A percentile compares a stretch with the other conserved stretches of the same genome.
phyloP scores from a whole-genome alignment of 2,113 vertebrate genomes.

The Xyliphius kryptos region DNA sequence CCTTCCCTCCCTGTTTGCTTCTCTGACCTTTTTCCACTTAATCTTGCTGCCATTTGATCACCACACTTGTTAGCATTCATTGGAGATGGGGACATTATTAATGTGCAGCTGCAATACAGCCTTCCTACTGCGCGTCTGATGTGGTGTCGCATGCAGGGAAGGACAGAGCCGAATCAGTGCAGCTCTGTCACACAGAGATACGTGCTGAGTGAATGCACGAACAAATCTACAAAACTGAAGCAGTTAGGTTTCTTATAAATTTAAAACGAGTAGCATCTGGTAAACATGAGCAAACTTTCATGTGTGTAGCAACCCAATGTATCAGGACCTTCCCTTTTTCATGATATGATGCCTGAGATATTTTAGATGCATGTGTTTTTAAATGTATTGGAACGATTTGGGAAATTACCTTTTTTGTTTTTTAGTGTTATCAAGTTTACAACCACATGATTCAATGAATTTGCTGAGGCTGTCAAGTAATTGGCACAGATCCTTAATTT shows the following conservation, averaged over 20 bases:
- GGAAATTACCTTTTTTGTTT: no score
- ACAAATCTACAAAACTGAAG: slow-evolving; percentile 13
- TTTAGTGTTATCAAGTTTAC: no score
- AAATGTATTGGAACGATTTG: no score
- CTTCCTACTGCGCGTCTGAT: slow-evolving; percentile 4
- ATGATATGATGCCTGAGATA: no score
- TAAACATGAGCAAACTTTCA: not conserved
- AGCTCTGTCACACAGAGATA: slow-evolving; percentile 9
- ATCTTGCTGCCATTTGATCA: slow-evolving; percentile 21
- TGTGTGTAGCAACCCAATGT: no score
- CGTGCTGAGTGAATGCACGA: not conserved
- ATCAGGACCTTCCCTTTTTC: no score
- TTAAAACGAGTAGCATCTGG: not conserved
- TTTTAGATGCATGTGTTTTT: no score
- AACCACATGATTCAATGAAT: no score
- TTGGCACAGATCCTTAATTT: no score
- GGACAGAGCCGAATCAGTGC: not conserved
- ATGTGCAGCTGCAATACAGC: slow-evolving; percentile 13
- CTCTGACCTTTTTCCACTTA: slow-evolving; percentile 35
- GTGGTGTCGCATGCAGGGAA: not conserved
- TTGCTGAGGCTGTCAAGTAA: no score
- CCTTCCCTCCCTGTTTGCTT: not conserved
- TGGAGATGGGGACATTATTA: slow-evolving; percentile 13
- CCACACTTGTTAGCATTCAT: slow-evolving; percentile 30
- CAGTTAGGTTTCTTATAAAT: slow-evolving; percentile 6